phyloP scores from a whole-genome alignment of 2,113 vertebrate species.

The Oryzias celebensis region DNA sequence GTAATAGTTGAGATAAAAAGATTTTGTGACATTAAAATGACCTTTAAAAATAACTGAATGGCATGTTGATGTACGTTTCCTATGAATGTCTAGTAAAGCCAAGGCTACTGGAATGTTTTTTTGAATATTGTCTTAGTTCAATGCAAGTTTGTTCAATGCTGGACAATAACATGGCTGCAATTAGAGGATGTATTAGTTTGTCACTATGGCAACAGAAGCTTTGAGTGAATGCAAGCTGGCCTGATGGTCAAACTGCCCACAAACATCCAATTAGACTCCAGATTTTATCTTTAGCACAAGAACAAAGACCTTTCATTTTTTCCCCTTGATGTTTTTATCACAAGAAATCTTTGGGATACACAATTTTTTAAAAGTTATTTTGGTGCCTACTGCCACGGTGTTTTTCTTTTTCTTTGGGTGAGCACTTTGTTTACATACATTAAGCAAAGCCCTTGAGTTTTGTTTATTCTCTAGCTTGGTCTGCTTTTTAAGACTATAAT shows the following conservation, averaged over 20 bases:
- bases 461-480: slow-evolving; percentile 40
- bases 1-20: too few relatives aligned
- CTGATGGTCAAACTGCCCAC: slow-evolving; percentile 19
- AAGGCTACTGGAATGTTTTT: not conserved
- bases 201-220: slow-evolving; percentile 39
- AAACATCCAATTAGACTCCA: slow-evolving; percentile 4
- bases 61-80: not conserved
- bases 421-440: slow-evolving; percentile 4
- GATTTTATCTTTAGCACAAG: not conserved
- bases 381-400: slow-evolving; percentile 7
- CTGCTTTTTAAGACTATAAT: slow-evolving; percentile 15
- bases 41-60: not conserved
- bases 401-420: slow-evolving; percentile 11
- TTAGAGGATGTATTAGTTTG: slow-evolving; percentile 31
- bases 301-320: not conserved
- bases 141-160: slow-evolving; percentile 21
- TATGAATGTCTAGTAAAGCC: slow-evolving; percentile 1
- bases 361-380: not conserved
- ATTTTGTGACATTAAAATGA: too few relatives aligned
- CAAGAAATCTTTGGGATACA: not conserved
- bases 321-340: not conserved
- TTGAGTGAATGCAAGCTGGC: slow-evolving; percentile 11
- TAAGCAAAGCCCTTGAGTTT: slow-evolving; percentile 36
- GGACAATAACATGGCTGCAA: slow-evolving; percentile 32
- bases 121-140: slow-evolving; percentile 9